A percentile compares a stretch with the other conserved stretches of the same genome.
These are phyloP conservation scores for Tragelaphus eurycerus DNA, from an alignment of 2,797 vertebrate species.

Conservation along the genomic window DNA sequence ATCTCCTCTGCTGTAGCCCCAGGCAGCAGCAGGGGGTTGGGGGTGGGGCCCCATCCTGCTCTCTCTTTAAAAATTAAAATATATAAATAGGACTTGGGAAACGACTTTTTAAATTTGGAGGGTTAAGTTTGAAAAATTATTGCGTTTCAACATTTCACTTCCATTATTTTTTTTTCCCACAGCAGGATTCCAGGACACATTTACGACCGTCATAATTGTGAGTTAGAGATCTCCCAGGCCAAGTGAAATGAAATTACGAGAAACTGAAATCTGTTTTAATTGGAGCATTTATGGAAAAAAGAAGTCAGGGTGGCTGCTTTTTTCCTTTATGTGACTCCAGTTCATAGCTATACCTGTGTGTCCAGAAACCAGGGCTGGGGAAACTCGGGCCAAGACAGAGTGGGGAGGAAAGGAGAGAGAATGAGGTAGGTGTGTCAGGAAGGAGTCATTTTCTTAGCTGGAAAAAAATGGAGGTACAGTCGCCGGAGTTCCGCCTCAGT, in stretches of 20 bases:
- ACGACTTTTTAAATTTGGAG: conserved; percentile 23
- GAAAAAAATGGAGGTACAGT: conserved; percentile 86
- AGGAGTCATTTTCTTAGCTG: conserved; percentile 79
- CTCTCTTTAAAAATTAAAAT: conserved; percentile 46
- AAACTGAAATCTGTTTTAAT: conserved; percentile 86
- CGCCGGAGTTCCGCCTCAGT: conserved; percentile 88
- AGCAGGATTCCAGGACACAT: conserved; percentile 80
- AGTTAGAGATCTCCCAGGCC: conserved; percentile 87
- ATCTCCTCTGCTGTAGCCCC: background rate
- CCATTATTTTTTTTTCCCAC: conserved; percentile 67
- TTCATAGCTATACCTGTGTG: background rate
- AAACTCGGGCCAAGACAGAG: conserved; percentile 41
- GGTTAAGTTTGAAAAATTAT: conserved; percentile 58
- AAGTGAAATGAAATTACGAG: conserved; percentile 85
- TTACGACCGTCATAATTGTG: conserved; percentile 83
- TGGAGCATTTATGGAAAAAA: conserved; percentile 78
- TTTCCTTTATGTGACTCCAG: background rate
- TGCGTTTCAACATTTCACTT: conserved; percentile 73
- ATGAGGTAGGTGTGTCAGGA: conserved; percentile 83
- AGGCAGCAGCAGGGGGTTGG: background rate
- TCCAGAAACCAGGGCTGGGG: background rate
- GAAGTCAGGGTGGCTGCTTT: conserved; percentile 36
- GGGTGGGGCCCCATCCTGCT: background rate
- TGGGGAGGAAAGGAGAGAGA: conserved; percentile 44
- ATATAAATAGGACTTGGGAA: conserved; percentile 36